Conservation (phyloP, 1,140 invertebrate genomes). For the Pseudomyrmex flavicornis region DNA sequence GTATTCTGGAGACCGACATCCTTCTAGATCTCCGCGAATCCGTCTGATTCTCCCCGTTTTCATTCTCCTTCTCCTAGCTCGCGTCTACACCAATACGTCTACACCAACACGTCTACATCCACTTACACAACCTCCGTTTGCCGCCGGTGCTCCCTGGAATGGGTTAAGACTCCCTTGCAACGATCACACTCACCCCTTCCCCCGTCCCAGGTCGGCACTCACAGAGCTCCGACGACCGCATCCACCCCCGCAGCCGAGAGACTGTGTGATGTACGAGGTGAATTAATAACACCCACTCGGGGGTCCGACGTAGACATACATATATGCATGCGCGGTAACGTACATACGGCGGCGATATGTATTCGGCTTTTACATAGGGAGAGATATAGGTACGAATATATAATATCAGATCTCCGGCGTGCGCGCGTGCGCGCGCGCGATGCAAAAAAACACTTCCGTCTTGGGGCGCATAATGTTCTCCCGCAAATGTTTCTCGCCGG, state of each 20-base stretch:
- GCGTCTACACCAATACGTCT: conserved; percentile 48
- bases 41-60: neutral
- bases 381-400: conserved; percentile 57
- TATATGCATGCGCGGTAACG: conserved; percentile 60
- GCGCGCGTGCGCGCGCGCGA: too few species aligned
- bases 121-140: conserved; percentile 9
- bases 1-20: conserved; percentile 10
- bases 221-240: conserved; percentile 57
- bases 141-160: neutral
- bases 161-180: conserved; percentile 46
- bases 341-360: conserved; percentile 38
- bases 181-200: conserved; percentile 4
- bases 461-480: conserved; percentile 16
- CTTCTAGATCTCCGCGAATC: conserved; percentile 38
- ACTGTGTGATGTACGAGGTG: conserved; percentile 72
- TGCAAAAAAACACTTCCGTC: conserved; percentile 36
- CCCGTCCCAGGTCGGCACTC: neutral
- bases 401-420: conserved; percentile 36
- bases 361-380: conserved; percentile 47
- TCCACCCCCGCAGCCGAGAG: conserved; percentile 64
- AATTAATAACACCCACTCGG: conserved; percentile 74
- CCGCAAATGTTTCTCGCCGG: conserved; percentile 14
- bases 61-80: neutral
- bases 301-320: conserved; percentile 40
- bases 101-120: conserved; percentile 51